phyloP scores from a whole-genome alignment of 2,113 vertebrate genomes.

The Pterocles orientalis region DNA sequence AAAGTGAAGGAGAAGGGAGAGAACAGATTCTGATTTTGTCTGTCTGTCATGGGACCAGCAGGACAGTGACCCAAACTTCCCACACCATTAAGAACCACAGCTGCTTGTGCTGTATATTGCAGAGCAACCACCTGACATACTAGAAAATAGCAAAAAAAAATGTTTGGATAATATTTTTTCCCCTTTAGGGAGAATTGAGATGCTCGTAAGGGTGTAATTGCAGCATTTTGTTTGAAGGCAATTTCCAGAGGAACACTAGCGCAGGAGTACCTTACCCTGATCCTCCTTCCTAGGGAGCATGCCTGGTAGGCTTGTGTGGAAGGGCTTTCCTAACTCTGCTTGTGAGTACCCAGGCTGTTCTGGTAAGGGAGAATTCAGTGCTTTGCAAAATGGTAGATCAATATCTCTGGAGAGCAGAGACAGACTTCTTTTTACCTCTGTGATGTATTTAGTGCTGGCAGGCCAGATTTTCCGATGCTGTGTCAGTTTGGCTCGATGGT shows the following conservation, averaged over 20 bases:
- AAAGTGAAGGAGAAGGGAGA: neutral
- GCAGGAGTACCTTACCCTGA: neutral
- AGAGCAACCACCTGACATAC: neutral
- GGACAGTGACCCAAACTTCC: constrained; percentile 44
- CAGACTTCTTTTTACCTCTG: neutral
- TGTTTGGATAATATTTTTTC: neutral
- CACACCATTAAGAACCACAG: neutral
- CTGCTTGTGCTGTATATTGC: neutral
- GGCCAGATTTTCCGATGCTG: neutral
- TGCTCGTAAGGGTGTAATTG: neutral
- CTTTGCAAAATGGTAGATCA: neutral
- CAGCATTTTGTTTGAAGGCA: neutral
- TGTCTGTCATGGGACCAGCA: constrained; percentile 27
- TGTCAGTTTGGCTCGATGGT: neutral
- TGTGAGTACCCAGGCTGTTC: neutral
- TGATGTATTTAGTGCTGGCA: neutral
- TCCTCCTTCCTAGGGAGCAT: neutral
- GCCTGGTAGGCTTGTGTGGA: neutral
- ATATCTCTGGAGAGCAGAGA: neutral
- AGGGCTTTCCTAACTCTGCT: neutral
- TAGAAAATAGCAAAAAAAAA: neutral
- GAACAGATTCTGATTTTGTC: constrained; percentile 59
- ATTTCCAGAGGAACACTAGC: neutral
- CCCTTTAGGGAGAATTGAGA: neutral
- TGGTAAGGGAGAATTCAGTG: neutral